Evolutionary conservation across 1,140 invertebrate genomes (phyloP), one percentile per base, ranked within the genome.

Genomic region (Drosophila azteca): DNA sequence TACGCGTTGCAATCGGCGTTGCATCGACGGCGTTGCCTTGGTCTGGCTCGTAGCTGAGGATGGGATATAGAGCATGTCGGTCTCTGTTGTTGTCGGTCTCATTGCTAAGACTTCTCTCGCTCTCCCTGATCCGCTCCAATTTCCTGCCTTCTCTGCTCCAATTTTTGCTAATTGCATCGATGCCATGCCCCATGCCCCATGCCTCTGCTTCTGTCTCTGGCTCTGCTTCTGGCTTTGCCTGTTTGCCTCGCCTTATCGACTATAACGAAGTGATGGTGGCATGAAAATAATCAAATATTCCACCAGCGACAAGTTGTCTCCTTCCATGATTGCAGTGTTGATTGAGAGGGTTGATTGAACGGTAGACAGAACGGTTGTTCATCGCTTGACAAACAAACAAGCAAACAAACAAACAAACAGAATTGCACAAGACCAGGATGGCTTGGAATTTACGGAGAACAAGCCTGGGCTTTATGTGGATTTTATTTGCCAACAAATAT

Each of bases 101-200:
- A 58, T 45, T 69, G 51, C 51, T 58, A 70, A 70, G 65, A 50
- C 67, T 70, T 69, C 44, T 17, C 24, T 24, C 17, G 17, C 24
- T 68, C 66, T 35, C 45, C 17, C 52, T 69, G 67, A 70, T 69
- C 52, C 67, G 67, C 67, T 70, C 67, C 67, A 69, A 69, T 69
- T 70, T 70, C 35, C 65, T 50, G 51, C 31, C 66, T 31, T 15
- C 35, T 39, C 0, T 39, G 64, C 66, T 68, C 51, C 51, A 54
- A 57, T 55, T 68, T 39, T 68, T 26, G 63, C 63, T 49, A 70
- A 69, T 20, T 58, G 64, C 63, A 58, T 68, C 26, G 51, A 68
- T 68, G 55, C 31, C 24, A 20, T 20, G 17, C 17, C 17, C 17
- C 17, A 20, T 0, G 17, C 17, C 17, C 17, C 17, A 20, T 20